Conservation (phyloP, 2,888 invertebrate species). For the Tineola bisselliella region DNA sequence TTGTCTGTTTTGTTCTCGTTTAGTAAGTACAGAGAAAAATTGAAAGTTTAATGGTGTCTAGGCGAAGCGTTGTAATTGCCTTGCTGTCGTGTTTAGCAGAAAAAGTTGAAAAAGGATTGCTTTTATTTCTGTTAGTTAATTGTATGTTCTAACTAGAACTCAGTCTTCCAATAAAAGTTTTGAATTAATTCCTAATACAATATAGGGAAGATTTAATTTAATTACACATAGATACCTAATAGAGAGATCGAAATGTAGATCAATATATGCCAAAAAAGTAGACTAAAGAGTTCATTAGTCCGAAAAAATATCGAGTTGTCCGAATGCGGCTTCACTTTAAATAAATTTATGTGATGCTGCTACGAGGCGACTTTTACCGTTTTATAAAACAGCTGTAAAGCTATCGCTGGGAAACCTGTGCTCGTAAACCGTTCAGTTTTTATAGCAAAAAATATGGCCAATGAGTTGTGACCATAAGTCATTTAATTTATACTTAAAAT, state of each 20-base stretch:
- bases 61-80: slow-evolving; percentile 7
- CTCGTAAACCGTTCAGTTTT: not conserved
- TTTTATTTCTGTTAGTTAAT: not conserved
- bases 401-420: not conserved
- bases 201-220: too few relatives aligned
- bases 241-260: too few relatives aligned
- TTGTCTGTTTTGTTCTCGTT: not conserved
- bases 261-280: too few relatives aligned
- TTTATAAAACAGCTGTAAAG: slow-evolving; percentile 1
- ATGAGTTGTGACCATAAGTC: not conserved
- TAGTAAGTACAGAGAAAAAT: slow-evolving; percentile 6
- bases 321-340: not conserved
- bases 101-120: not conserved
- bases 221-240: too few relatives aligned
- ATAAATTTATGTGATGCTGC: slow-evolving; percentile 5
- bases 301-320: not conserved
- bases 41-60: slow-evolving; percentile 10
- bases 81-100: not conserved
- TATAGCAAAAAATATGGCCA: not conserved
- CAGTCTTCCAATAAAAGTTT: not conserved
- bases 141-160: not conserved
- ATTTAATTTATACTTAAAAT: not conserved
- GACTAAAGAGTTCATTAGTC: not conserved
- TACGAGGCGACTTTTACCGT: not conserved
- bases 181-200: too few relatives aligned